Conservation (phyloP, 2,888 invertebrate species). For the Hipparchia semele region DNA sequence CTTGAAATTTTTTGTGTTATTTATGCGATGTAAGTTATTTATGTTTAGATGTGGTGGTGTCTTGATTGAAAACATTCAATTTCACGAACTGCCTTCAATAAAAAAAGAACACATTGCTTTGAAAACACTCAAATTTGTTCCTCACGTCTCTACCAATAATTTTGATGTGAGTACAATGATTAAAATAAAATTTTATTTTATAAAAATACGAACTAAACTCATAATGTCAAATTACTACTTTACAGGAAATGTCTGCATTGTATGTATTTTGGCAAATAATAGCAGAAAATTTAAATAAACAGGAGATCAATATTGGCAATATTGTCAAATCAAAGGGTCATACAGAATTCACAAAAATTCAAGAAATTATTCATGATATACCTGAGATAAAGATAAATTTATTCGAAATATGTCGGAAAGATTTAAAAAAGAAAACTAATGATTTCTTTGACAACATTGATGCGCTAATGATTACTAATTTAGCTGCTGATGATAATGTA, state of each 20-base stretch:
- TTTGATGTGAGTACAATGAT: constrained; percentile 47
- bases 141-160: constrained; percentile 42
- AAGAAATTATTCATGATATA: constrained; percentile 35
- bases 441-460: constrained; percentile 40
- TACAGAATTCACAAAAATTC: constrained; percentile 36
- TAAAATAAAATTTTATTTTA: not conserved
- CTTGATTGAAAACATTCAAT: constrained; percentile 49
- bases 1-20: no score
- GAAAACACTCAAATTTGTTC: constrained; percentile 50
- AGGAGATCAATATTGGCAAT: constrained; percentile 45
- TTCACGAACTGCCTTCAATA: constrained; percentile 43
- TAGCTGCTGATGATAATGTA: constrained; percentile 48
- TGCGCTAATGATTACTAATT: constrained; percentile 44
- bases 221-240: constrained; percentile 8
- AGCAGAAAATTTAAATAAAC: constrained; percentile 49
- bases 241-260: constrained; percentile 46
- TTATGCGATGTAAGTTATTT: no score
- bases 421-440: constrained; percentile 29
- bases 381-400: constrained; percentile 37
- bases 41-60: constrained; percentile 59
- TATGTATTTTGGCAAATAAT: constrained; percentile 50
- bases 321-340: constrained; percentile 34
- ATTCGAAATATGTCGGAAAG: constrained; percentile 33
- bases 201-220: not conserved
- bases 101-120: constrained; percentile 40